Conservation (phyloP, 2,113 vertebrate genomes). For the Hiodon alosoides region DNA sequence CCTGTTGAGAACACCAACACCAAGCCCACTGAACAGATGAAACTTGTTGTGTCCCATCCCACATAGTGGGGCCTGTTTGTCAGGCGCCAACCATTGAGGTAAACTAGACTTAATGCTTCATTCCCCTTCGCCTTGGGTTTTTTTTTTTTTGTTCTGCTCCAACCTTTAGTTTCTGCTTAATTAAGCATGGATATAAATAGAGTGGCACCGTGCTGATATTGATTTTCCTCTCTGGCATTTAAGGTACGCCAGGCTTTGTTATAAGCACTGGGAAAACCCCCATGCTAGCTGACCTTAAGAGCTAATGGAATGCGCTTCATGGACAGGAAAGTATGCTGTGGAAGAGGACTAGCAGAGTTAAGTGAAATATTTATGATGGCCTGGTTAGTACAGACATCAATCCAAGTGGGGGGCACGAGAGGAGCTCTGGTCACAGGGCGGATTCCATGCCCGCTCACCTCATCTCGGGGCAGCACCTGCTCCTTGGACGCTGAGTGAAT, state of each 20-base stretch:
- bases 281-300: not conserved
- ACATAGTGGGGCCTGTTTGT: not conserved
- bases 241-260: constrained; percentile 9
- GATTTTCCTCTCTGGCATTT: constrained; percentile 15
- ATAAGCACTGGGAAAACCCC: constrained; percentile 7
- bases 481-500: no score
- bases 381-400: not conserved
- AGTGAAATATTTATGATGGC: not conserved
- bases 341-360: not conserved
- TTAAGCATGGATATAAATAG: constrained; percentile 21
- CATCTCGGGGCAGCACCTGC: no score
- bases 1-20: not conserved
- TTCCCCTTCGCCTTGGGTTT: not conserved
- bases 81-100: constrained; percentile 10
- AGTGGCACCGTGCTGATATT: constrained; percentile 7
- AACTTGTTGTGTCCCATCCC: not conserved
- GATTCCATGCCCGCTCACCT: no score
- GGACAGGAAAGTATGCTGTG: not conserved
- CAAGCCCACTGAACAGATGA: not conserved
- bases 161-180: constrained; percentile 27
- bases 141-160: not conserved
- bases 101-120: not conserved
- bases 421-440: no score
- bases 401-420: no score
- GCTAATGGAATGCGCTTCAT: constrained; percentile 1